Base-by-base conservation (phyloP, 2,797 vertebrate species). In the Arctocebus calabarensis region DNA sequence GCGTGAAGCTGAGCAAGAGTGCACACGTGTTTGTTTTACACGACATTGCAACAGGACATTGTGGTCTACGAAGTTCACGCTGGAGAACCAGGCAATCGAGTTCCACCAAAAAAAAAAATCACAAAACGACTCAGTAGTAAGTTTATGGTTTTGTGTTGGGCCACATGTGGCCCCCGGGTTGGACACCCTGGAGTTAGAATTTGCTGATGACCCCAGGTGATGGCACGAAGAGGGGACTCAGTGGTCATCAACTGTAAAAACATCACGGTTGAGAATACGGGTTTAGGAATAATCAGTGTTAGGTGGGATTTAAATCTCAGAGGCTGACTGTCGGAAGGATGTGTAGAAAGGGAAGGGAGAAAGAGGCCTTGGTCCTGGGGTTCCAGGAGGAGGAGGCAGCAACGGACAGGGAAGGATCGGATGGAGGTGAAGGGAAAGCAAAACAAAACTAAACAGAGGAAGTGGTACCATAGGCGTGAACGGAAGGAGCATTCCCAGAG, bases 401-500 rank as follows among this genome's bases (percentile, higher is more conserved):
- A 34, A 40, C 52, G 4, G 29, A 23, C 27, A 4, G 22, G 32
- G 52, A 8, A 43, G n/a, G 11, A 19, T 14, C 25, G 16, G 4
- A 37, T 16, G n/a, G 37, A 48, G 52, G 22, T 4, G 20, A 52
- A 52, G 48, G 4, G 37, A 16, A 66, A 78, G 25, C 32, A 62
- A 64, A 16, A 10, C 2, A 52, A 14, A 52, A 52, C 48, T 14
- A 14, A 52, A 52, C 16, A 1, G 14, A 45, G 0, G 2, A 19
- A 59, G 20, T 23, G 2, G 13, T 8, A 4, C 32, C 13, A 8
- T 3, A 12, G 27, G 23, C 3, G 7, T 11, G 22, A 25, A 16
- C 0, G 22, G 62, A 37, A 19, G 29, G 7, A 9, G 3, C 5
- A 22, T 70, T 22, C 29, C 43, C 61, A 34, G 57, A 48, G 59